These are phyloP conservation scores for Pandemis cinnamomeana DNA, from an alignment of 2,888 invertebrate genomes.

Conservation along the genomic window DNA sequence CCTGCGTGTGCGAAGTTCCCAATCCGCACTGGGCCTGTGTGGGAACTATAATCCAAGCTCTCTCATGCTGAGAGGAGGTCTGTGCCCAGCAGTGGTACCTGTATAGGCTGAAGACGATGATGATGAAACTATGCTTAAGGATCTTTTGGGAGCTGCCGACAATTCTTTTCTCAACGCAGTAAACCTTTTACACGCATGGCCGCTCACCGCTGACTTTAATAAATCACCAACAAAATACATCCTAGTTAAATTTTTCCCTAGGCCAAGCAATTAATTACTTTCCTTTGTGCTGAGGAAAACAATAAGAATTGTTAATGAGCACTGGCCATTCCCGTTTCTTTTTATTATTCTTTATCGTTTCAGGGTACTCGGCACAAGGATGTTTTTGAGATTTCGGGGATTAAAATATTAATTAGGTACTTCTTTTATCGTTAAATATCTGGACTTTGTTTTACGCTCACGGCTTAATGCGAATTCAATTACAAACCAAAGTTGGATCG, in stretches of 20 bases:
- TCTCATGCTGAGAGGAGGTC: too few relatives aligned
- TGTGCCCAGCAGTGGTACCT: too few relatives aligned
- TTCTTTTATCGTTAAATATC: background rate
- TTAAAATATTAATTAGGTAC: slow-evolving; percentile 9
- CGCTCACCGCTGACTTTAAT: slow-evolving; percentile 6
- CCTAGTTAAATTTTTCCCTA: slow-evolving; percentile 50
- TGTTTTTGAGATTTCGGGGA: slow-evolving; percentile 17
- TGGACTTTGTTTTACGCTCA: background rate
- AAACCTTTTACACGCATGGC: slow-evolving; percentile 12
- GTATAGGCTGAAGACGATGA: too few relatives aligned
- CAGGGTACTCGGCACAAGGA: slow-evolving; percentile 36
- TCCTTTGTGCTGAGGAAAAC: slow-evolving; percentile 67
- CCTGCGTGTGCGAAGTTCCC: too few relatives aligned
- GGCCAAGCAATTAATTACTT: slow-evolving; percentile 72
- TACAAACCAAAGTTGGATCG: too few relatives aligned
- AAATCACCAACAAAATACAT: slow-evolving; percentile 30
- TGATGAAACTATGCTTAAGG: too few relatives aligned
- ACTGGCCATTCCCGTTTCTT: slow-evolving; percentile 58
- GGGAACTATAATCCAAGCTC: too few relatives aligned
- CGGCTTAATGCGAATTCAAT: too few relatives aligned
- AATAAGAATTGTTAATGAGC: slow-evolving; percentile 75
- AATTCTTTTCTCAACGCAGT: background rate
- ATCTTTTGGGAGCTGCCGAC: too few relatives aligned
- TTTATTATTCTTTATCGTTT: slow-evolving; percentile 52
- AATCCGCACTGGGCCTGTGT: too few relatives aligned